phyloP scores from a whole-genome alignment of 2,888 invertebrate genomes.

The Sclerodermus sp. region DNA sequence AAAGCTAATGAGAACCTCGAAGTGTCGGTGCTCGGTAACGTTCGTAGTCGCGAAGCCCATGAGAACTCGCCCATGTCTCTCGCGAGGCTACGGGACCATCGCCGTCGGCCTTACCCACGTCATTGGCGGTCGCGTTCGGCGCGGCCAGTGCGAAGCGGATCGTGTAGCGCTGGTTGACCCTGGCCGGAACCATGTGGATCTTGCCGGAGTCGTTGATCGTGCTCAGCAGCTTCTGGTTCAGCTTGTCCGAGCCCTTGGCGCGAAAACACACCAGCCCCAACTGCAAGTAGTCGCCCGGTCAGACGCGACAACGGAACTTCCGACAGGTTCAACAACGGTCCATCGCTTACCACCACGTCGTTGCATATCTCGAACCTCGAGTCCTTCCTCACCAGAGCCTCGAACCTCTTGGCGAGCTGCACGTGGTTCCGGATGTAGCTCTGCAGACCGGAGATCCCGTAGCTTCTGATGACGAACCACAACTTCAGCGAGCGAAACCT shows the following conservation, averaged over 20 bases:
- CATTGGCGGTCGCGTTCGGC: slow-evolving; percentile 82
- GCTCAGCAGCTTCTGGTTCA: slow-evolving; percentile 90
- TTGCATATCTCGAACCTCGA: slow-evolving; percentile 89
- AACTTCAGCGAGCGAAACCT: slow-evolving; percentile 93
- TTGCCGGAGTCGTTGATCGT: slow-evolving; percentile 93
- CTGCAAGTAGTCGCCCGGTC: slow-evolving; percentile 58
- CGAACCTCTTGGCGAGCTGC: slow-evolving; percentile 86
- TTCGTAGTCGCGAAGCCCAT: too few relatives aligned
- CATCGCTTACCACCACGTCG: slow-evolving; percentile 74
- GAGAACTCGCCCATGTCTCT: too few relatives aligned
- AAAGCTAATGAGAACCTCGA: background rate
- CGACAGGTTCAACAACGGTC: too few relatives aligned
- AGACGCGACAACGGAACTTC: background rate
- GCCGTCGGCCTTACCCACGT: slow-evolving; percentile 66
- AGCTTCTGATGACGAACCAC: slow-evolving; percentile 95
- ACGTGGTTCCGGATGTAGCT: slow-evolving; percentile 91
- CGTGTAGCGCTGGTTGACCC: slow-evolving; percentile 85
- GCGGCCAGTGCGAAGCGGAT: slow-evolving; percentile 94
- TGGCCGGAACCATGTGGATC: slow-evolving; percentile 95
- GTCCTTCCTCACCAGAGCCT: slow-evolving; percentile 77
- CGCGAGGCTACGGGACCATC: too few relatives aligned
- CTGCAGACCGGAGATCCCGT: slow-evolving; percentile 91
- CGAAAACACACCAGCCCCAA: slow-evolving; percentile 92
- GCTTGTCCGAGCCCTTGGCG: slow-evolving; percentile 73
- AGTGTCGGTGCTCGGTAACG: too few relatives aligned